Evolutionary conservation across 64 coral and sea anemone genomes (phyloP).

Genomic region (Actinia tenebrosa): DNA sequence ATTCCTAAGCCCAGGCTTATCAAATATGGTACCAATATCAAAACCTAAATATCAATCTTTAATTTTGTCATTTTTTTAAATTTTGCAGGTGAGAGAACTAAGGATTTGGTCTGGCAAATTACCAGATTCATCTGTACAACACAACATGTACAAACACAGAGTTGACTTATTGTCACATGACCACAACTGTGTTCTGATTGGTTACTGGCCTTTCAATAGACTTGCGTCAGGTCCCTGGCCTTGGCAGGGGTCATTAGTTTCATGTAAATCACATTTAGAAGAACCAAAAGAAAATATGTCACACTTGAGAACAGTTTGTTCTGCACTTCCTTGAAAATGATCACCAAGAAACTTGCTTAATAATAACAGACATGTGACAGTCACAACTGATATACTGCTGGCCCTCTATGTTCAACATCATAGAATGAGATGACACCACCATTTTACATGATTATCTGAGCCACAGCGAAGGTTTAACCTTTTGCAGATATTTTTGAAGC

Average conservation of each 20-base stretch:
- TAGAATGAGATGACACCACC: no score
- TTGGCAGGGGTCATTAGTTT: conserved; percentile 72
- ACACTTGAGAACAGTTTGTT: conserved; percentile 57
- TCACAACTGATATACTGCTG: no score
- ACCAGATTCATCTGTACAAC: conserved; percentile 48
- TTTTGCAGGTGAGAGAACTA: conserved; percentile 68
- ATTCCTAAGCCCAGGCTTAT: no score
- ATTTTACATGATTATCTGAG: no score
- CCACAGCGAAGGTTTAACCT: no score
- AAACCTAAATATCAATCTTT: background rate
- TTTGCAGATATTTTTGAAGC: no score
- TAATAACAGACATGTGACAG: no score
- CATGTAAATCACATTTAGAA: conserved; percentile 70
- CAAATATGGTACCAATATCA: background rate
- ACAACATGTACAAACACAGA: conserved; percentile 79
- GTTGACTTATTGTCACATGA: conserved; percentile 62
- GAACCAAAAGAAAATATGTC: conserved; percentile 47
- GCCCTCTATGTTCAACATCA: no score
- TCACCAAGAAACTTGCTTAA: background rate
- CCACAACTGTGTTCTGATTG: conserved; percentile 60
- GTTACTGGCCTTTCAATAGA: conserved; percentile 92
- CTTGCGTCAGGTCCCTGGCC: conserved; percentile 82
- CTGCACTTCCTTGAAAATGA: conserved; percentile 44
- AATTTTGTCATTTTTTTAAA: background rate
- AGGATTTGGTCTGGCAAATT: conserved; percentile 78